Base-by-base conservation (phyloP, 2,113 vertebrate species). In the Calidris pugnax region DNA sequence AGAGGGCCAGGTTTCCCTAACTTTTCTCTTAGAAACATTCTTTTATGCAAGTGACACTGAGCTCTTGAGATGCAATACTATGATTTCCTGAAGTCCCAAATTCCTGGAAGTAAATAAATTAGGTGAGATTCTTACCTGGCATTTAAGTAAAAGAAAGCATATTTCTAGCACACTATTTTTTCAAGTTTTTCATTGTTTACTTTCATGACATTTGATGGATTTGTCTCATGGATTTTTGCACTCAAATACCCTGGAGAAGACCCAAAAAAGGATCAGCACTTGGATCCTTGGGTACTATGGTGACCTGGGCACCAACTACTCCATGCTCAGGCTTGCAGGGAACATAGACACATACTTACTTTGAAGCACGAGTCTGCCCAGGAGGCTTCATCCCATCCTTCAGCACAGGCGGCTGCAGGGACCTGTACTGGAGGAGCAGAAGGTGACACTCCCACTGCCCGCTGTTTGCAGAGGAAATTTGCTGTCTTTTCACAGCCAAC, bases 401-500 rank as follows among this genome's bases (percentile, higher is more conserved):
- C 18, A 0, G 98, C 97, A 64, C 99, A 99, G 30, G 67, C 59
- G 4, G 97, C 95, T 4, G 77, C 62, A 0, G 96, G 89, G 1
- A 98, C 98, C 35, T 79, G 96, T 3, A 90, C 98, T 0, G 97
- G 98, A 35, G 93, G 87, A 32, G 96, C 97, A 4, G 98, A 98
- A 32, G 95, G 90, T 1, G 77, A 95, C 9, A 96, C 93, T 53
- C 98, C 99, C 8, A 95, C 98, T 30, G 98, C 99, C 86, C 16
- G 59, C 50, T 98, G 98, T 75, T 99, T 98, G 94, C 99, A 99
- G 92, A 99, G 98, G 53, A 98, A 99, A 72, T 98, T 98, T 84
- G 98, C 98, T 79, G 98, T 98, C 79, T 97, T 98, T 50, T 97
- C 95, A 95, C 99, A 99, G 90, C 80, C 97, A 56, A 99, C 72